Conservation (phyloP, 2,797 vertebrate genomes). For the Scolopax rusticola region DNA sequence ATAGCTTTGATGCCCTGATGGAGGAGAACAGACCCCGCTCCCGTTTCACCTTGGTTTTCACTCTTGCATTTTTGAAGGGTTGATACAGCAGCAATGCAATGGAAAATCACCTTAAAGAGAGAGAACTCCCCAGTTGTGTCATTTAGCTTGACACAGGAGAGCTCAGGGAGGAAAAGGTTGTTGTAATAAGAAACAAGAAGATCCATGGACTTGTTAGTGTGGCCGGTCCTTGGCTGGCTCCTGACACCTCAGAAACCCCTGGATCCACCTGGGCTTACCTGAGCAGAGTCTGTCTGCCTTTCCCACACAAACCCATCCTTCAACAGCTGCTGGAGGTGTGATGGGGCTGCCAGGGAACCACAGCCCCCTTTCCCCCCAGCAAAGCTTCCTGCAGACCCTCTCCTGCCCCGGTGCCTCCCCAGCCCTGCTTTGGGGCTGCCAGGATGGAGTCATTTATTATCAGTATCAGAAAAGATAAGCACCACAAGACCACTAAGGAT, state of each 20-base stretch:
- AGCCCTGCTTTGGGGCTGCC: background rate
- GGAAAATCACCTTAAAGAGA: background rate
- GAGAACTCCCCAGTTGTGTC: fast-evolving
- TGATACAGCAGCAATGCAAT: background rate
- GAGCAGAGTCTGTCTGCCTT: background rate
- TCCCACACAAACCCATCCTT: background rate
- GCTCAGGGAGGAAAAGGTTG: background rate
- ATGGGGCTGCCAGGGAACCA: fast-evolving
- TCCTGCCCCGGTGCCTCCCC: background rate
- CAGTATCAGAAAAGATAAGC: no score
- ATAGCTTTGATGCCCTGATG: background rate
- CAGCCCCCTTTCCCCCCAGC: background rate
- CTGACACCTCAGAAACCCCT: background rate
- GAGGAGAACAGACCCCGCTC: background rate
- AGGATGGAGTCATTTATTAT: no score
- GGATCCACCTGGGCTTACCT: background rate
- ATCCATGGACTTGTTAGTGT: fast-evolving
- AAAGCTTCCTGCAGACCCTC: background rate
- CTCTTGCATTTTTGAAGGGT: background rate
- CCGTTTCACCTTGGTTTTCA: background rate
- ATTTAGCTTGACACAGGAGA: background rate
- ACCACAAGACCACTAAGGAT: fast-evolving
- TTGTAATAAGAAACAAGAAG: background rate
- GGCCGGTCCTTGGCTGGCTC: background rate
- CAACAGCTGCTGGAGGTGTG: background rate